Base-by-base conservation (phyloP, 2,797 vertebrate species). In the Danio jaintianensis region DNA sequence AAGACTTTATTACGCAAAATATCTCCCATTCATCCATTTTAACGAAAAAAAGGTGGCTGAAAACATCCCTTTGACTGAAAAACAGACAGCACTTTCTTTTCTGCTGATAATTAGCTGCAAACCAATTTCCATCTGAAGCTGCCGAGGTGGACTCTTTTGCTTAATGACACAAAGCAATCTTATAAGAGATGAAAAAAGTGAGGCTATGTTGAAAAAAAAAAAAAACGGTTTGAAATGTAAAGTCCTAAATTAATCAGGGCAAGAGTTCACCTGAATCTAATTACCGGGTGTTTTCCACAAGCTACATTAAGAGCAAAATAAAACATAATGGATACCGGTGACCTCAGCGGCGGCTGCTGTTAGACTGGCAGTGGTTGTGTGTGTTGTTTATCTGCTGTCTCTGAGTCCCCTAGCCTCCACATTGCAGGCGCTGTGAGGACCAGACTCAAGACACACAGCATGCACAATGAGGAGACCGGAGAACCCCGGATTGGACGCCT, bases 341-440 rank as follows among this genome's bases (percentile, higher is more conserved):
- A 20, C 22, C 38, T 36, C 36, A 47, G 5, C 2, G n/a, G 6
- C 7, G 36, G 7, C 18, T 68, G 40, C 52, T 66, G 22, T 67
- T 36, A 40, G 18, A 52, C 40, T 64, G 11, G 52, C 29, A 10
- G 6, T 72, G 53, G 45, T 22, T 43, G 10, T 50, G 43, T 47
- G 45, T 47, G 47, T 68, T 55, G 18, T 55, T 73, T 61, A 55
- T 70, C 62, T 2, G 82, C 58, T 45, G 85, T 61, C 36, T 79
- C 50, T 0, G 55, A 66, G 81, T 81, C 66, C 74, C 81, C 75
- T 83, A 75, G 75, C 85, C 85, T 86, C 85, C 85, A 84, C 85
- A 86, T 86, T 86, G 85, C 85, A 86, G 83, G 85, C 85, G 85
- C 85, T 86, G 85, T 86, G 85, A 64, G 85, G 80, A 68, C 83